Evolutionary conservation across 2,113 vertebrate species (phyloP).

Genomic region (Propithecus coquereli): DNA sequence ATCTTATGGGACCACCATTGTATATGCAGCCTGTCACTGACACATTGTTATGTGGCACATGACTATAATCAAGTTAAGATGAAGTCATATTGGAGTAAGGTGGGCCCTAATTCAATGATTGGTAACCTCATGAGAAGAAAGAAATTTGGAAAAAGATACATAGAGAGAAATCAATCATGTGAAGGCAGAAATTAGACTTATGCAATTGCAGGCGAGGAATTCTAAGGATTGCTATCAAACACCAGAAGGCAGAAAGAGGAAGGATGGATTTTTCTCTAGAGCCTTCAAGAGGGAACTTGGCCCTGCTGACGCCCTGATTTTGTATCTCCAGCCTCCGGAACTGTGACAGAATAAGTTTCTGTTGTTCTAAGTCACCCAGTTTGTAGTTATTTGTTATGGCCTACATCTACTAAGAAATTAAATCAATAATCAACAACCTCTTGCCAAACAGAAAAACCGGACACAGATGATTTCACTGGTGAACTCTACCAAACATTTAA

Average conservation of each 20-base stretch:
- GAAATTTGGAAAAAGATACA: background rate
- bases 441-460: no score
- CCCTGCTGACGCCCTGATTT: background rate
- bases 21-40: no score
- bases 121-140: background rate
- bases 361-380: background rate
- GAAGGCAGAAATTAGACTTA: background rate
- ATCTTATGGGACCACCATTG: no score
- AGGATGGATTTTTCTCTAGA: background rate
- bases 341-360: background rate
- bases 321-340: background rate
- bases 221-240: background rate
- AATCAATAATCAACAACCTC: no score
- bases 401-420: no score
- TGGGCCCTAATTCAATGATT: background rate
- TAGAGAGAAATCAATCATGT: background rate
- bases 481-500: no score
- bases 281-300: background rate
- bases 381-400: background rate
- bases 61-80: background rate
- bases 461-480: no score
- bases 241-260: background rate
- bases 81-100: background rate
- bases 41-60: no score
- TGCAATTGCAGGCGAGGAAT: no score